Percentiles rank a stretch among this genome's conserved stretches.
Evolutionary conservation across 2,888 invertebrate species (phyloP).

Genomic region (Himalopsyche japonica): DNA sequence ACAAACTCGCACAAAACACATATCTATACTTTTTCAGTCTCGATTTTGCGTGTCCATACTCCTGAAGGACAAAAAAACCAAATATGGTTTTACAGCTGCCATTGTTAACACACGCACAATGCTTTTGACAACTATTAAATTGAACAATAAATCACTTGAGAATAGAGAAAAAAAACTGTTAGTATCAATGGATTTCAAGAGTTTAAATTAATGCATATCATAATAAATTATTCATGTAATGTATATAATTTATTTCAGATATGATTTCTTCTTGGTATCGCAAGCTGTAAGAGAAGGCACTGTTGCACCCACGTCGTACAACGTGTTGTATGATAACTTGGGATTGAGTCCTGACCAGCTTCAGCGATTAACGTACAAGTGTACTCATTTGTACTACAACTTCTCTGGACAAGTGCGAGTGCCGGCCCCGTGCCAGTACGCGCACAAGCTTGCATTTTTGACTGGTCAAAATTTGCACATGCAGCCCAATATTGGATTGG

Average conservation of each 20-base stretch:
- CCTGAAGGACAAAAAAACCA: too few species aligned
- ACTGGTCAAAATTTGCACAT: constrained; percentile 62
- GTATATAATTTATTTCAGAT: constrained; percentile 57
- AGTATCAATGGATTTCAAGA: neutral
- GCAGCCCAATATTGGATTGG: constrained; percentile 16
- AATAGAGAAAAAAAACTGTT: too few species aligned
- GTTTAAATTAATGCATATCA: neutral
- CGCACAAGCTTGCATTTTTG: constrained; percentile 87
- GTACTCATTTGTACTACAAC: constrained; percentile 93
- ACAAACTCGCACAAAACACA: too few species aligned
- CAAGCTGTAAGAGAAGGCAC: constrained; percentile 89
- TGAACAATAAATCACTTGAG: too few species aligned
- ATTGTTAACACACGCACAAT: too few species aligned
- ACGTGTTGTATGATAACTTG: constrained; percentile 75
- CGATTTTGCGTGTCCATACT: too few species aligned
- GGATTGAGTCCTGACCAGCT: constrained; percentile 78
- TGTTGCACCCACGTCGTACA: constrained; percentile 88
- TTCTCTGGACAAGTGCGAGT: constrained; percentile 94
- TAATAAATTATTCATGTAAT: neutral
- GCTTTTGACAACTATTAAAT: too few species aligned
- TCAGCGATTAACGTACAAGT: constrained; percentile 83
- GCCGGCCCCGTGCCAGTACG: constrained; percentile 91
- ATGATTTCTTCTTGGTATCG: constrained; percentile 87
- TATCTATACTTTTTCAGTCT: too few species aligned
- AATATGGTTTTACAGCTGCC: too few species aligned